These are phyloP conservation scores for Lucinisca nassula DNA, from an alignment of 2,888 invertebrate species.

Conservation along the genomic window DNA sequence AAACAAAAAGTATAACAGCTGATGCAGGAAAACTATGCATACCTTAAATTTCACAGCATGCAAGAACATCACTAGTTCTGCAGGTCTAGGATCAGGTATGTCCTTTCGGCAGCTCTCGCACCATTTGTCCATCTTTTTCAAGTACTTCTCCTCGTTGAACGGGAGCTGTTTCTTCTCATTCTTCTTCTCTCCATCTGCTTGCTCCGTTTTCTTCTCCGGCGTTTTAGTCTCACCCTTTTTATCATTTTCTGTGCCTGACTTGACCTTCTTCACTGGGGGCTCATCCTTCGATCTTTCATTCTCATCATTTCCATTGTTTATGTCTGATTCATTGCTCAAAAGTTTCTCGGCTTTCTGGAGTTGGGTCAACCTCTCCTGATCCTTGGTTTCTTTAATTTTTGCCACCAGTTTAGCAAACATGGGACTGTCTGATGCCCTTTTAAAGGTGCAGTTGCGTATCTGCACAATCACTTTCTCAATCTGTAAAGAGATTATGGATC, in stretches of 20 bases:
- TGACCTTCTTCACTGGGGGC: not conserved
- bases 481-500: too few relatives aligned
- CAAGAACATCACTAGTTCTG: constrained; percentile 97
- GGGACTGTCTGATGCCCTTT: constrained; percentile 90
- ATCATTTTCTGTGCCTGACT: not conserved
- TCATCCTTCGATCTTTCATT: constrained; percentile 10
- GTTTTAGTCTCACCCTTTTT: not conserved
- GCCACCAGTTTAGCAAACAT: constrained; percentile 66
- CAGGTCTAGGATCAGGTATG: constrained; percentile 96
- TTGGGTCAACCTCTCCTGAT: not conserved
- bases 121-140: constrained; percentile 92
- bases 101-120: constrained; percentile 98
- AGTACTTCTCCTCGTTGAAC: not conserved
- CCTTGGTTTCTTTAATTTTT: constrained; percentile 37
- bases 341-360: not conserved
- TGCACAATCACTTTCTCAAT: constrained; percentile 96
- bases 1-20: too few relatives aligned
- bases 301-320: not conserved
- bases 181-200: not conserved
- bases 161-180: not conserved
- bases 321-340: not conserved
- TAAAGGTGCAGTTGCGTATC: constrained; percentile 97
- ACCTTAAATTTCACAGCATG: constrained; percentile 91
- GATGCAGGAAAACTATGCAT: too few relatives aligned
- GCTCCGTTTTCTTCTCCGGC: not conserved